Evolutionary conservation across 1,140 invertebrate species (phyloP), one percentile per base, ranked within the genome.

Genomic region (Caenorhabditis brenneri): DNA sequence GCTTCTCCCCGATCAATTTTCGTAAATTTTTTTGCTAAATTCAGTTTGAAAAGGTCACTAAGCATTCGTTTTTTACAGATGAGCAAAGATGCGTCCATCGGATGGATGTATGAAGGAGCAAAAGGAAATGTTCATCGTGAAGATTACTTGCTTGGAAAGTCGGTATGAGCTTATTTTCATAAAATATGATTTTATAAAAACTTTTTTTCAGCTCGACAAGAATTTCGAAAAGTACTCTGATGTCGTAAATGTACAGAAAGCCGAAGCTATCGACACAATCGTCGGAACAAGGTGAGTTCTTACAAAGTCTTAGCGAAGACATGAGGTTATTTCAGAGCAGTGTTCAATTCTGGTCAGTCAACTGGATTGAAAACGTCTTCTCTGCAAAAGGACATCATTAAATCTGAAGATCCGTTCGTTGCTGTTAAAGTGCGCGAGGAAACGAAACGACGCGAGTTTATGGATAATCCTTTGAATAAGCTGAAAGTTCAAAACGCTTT

Each of bases 31-130:
- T n/a, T n/a, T n/a, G n/a, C n/a, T n/a, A n/a, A n/a, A n/a, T n/a
- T n/a, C n/a, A n/a, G n/a, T n/a, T n/a, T n/a, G n/a, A n/a, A n/a
- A n/a, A n/a, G n/a, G n/a, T n/a, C n/a, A n/a, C n/a, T n/a, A n/a
- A n/a, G n/a, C n/a, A n/a, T n/a, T n/a, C n/a, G n/a, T n/a, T 27
- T 74, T 42, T 31, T 74, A 6, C n/a, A 74, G 65, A 74, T 74
- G 65, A 74, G 65, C n/a, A 74, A 74, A 42, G 65, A 74, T 74
- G 65, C n/a, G 4, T 74, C 65, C n/a, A 86, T 86, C 15, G 80
- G 80, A 39, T 86, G 85, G 85, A 86, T 86, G 85, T 86, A 86
- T 58, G 69, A 86, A 51, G 85, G 85, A 1, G 81, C 83, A 22
- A 86, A 86, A 49, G 58, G 86, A 29, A 80, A 79, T 33, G 84